Conservation (phyloP, 2,797 vertebrate species). For the Tenualosa ilisha region DNA sequence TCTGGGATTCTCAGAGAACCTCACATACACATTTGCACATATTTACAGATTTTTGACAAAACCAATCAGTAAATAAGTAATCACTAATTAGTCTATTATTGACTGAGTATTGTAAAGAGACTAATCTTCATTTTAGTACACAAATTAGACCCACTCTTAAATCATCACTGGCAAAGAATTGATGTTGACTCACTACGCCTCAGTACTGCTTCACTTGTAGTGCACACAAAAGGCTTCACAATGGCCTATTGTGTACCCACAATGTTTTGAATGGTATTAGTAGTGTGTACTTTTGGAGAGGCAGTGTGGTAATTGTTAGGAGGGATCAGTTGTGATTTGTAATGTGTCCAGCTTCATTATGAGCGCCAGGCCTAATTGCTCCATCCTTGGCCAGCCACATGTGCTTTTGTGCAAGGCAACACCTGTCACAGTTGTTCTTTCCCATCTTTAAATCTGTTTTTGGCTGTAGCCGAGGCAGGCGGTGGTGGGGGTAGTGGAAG, state of each 20-base stretch:
- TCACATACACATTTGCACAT: neutral
- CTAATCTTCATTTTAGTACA: neutral
- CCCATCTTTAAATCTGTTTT: conserved; percentile 36
- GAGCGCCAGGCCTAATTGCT: conserved; percentile 22
- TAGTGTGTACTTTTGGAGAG: neutral
- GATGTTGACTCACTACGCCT: neutral
- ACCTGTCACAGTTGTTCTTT: conserved; percentile 39
- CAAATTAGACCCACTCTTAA: neutral
- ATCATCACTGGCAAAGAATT: neutral
- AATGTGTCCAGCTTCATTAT: conserved; percentile 24
- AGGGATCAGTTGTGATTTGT: conserved; percentile 29
- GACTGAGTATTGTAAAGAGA: neutral
- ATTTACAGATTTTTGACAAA: neutral
- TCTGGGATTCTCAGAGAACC: neutral
- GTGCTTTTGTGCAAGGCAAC: conserved; percentile 36
- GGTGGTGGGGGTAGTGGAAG: conserved; percentile 10
- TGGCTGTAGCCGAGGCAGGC: neutral
- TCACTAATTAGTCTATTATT: neutral
- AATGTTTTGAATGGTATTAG: neutral
- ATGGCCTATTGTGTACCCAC: neutral
- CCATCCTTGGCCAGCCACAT: conserved; percentile 30
- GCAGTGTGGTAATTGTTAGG: conserved; percentile 7
- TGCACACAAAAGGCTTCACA: neutral
- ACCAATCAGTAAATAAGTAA: neutral
- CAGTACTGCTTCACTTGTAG: neutral